Base-by-base conservation (phyloP, 53 echinoderm and acorn worm species). In the Luidia sarsii region DNA sequence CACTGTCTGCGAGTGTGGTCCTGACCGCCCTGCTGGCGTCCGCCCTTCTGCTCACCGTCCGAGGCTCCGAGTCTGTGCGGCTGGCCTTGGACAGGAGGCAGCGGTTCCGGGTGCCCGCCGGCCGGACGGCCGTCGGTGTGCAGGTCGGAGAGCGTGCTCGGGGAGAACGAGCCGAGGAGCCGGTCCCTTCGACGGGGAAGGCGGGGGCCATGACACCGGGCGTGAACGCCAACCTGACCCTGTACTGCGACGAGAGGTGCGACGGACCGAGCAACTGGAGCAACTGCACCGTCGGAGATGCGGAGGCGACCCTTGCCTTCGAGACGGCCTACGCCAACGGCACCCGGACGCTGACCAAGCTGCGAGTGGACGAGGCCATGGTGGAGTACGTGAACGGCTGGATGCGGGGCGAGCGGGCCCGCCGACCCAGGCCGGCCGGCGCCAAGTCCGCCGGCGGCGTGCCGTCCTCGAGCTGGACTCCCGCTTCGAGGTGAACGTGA, bases 301-400 rank as follows among this genome's bases (percentile, higher is more conserved):
- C 82, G 1, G 82, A 82, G 37, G 55, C 68, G 13, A 13, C 19
- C 1, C 59, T 79, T 14, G 77, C 77, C 22, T 86, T 65, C 56
- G 67, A 86, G 33, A 86, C 66, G 16, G 63, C 83, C 18, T 68
- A 56, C 39, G 70, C 75, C 23, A 79, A 91, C 27, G 91, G 79
- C 22, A 61, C 63, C 18, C 67, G 77, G 27, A 83, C 83, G 65
- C 64, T 79, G 24, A 77, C 87, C 3, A 73, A 70, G 22, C 63
- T 87, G n/a, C 75, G 65, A 1, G 34, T 87, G 32, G 64, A 89
- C 22, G 72, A 86, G 11, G 23, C 70, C 10, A 87, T 94, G 41
- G 83, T 89, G 24, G 64, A 75, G 38, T 94, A 94, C 55, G 43
- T 94, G 0, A 91, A 91, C 32, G 45, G 33, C 3, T 91, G 91